These are phyloP conservation scores for Tanytarsus gracilentus DNA, from an alignment of 2,888 invertebrate genomes.

Conservation along the genomic window DNA sequence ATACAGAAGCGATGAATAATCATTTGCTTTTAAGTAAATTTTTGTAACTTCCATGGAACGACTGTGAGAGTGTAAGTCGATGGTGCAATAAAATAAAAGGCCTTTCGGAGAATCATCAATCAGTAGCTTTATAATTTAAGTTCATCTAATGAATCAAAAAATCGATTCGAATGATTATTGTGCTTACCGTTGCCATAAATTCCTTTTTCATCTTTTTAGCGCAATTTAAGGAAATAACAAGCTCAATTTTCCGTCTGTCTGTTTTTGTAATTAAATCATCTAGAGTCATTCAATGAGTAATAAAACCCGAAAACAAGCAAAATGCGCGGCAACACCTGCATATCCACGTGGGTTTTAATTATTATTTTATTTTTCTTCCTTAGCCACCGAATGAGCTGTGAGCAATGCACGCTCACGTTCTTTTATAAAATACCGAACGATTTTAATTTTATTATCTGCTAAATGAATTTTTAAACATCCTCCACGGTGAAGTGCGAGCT, in stretches of 20 bases:
- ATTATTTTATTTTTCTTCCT: too few species aligned
- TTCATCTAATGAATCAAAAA: constrained; percentile 11
- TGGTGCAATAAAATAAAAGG: background rate
- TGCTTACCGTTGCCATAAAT: constrained; percentile 2
- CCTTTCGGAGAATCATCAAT: background rate
- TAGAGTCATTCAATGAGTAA: too few species aligned
- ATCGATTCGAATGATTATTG: background rate
- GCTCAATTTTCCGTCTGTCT: too few species aligned
- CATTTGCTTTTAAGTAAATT: constrained; percentile 3
- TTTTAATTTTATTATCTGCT: constrained; percentile 23
- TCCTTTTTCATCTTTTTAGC: background rate
- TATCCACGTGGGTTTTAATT: too few species aligned
- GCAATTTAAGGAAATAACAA: background rate
- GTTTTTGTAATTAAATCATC: too few species aligned
- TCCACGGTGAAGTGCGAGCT: too few species aligned
- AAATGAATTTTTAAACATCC: constrained; percentile 17
- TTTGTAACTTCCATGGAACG: background rate
- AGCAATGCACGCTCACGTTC: background rate
- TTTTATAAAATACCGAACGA: constrained; percentile 16
- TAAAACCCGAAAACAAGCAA: too few species aligned
- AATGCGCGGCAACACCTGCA: too few species aligned
- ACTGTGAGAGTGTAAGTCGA: background rate
- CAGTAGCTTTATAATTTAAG: constrained; percentile 19
- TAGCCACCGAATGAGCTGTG: background rate
- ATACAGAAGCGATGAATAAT: constrained; percentile 25